A percentile compares a stretch with the other conserved stretches of the same genome.
Conservation (phyloP, 2,113 vertebrate species). For the Garra rufa region DNA sequence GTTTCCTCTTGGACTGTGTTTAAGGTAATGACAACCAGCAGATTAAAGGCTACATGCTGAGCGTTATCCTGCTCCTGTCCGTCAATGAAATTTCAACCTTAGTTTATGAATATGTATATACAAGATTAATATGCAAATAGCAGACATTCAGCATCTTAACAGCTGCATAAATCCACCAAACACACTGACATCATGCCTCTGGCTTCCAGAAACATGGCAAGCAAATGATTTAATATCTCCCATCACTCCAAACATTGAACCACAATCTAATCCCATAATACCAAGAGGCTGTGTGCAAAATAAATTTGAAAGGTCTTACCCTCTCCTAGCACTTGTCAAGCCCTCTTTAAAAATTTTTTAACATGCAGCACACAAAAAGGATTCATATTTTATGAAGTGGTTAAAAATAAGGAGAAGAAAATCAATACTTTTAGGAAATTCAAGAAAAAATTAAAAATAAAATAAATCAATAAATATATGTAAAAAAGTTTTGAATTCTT, state of each 20-base stretch:
- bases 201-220: constrained; percentile 1
- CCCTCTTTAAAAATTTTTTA: constrained; percentile 16
- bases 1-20: neutral
- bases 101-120: constrained; percentile 36
- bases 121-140: constrained; percentile 34
- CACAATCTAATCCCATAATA: constrained; percentile 25
- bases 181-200: constrained; percentile 6
- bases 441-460: neutral
- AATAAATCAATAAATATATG: neutral
- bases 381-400: neutral
- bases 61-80: constrained; percentile 14
- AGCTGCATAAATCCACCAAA: constrained; percentile 23
- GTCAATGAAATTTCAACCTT: constrained; percentile 21
- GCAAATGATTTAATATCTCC: constrained; percentile 14
- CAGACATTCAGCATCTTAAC: constrained; percentile 25
- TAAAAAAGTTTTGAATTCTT: neutral
- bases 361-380: neutral
- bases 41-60: constrained; percentile 20
- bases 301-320: constrained; percentile 1
- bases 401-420: neutral
- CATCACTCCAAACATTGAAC: constrained; percentile 37
- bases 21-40: constrained; percentile 2
- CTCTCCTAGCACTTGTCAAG: constrained; percentile 15
- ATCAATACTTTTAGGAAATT: neutral
- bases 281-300: constrained; percentile 44